Evolutionary conservation across 2,888 invertebrate genomes (phyloP).

Genomic region (Ophioninae sp.): DNA sequence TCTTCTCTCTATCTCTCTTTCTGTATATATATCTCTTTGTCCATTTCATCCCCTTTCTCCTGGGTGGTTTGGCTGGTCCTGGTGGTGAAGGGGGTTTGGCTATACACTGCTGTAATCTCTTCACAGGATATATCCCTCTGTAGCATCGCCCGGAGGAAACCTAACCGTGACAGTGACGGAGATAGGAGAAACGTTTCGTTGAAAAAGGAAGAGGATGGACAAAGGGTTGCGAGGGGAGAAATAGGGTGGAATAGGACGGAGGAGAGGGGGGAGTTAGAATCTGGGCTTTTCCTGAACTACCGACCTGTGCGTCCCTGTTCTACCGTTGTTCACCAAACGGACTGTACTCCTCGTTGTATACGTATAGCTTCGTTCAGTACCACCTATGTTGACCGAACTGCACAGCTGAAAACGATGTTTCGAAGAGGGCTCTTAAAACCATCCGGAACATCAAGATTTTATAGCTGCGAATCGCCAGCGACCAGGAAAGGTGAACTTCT

Average conservation of each 20-base stretch:
- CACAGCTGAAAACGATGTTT: constrained; percentile 46
- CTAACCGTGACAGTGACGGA: constrained; percentile 56
- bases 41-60: constrained; percentile 46
- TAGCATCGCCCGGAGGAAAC: constrained; percentile 53
- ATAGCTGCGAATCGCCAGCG: constrained; percentile 76
- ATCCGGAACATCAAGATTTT: constrained; percentile 72
- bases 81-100: constrained; percentile 52
- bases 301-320: constrained; percentile 41
- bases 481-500: constrained; percentile 66
- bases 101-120: constrained; percentile 64
- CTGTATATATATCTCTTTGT: constrained; percentile 40
- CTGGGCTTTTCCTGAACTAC: constrained; percentile 54
- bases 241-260: too few relatives aligned
- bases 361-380: constrained; percentile 34
- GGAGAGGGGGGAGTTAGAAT: constrained; percentile 31
- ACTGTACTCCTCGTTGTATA: constrained; percentile 28
- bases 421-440: constrained; percentile 68
- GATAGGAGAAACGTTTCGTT: constrained; percentile 50
- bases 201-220: constrained; percentile 41
- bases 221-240: constrained; percentile 48
- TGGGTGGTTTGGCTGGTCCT: constrained; percentile 41
- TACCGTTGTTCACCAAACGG: constrained; percentile 47
- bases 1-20: constrained; percentile 42
- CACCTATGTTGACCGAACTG: constrained; percentile 50
- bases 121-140: constrained; percentile 59